Percentiles rank a stretch among this genome's conserved stretches.
These are phyloP conservation scores for Pterophyllum scalare DNA, from an alignment of 2,113 vertebrate species.

Conservation along the genomic window DNA sequence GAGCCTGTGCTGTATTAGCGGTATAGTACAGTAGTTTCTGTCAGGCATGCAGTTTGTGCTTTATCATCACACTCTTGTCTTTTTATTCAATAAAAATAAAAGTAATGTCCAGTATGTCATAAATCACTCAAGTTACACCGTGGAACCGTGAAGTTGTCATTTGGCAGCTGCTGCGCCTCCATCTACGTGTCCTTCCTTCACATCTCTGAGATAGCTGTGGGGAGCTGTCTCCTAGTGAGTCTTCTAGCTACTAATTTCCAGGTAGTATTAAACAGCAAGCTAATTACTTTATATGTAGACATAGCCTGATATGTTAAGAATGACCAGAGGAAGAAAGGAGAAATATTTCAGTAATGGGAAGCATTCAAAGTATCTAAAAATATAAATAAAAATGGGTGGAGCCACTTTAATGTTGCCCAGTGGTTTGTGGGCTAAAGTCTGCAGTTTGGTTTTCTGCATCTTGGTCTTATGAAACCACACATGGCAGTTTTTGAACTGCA, in stretches of 20 bases:
- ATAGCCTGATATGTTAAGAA: neutral
- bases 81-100: neutral
- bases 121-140: accelerated
- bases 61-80: neutral
- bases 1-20: neutral
- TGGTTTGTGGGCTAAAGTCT: neutral
- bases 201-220: neutral
- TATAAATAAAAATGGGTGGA: neutral
- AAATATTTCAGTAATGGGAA: neutral
- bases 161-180: neutral
- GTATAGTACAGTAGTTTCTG: neutral
- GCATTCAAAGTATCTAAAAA: neutral
- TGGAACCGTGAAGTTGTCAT: neutral
- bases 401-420: neutral
- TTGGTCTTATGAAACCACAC: conserved; percentile 2
- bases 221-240: neutral
- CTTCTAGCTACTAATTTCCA: neutral
- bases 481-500: neutral
- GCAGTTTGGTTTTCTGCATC: neutral
- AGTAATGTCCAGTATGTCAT: neutral
- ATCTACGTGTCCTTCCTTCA: neutral
- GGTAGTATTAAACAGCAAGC: neutral
- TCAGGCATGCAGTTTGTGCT: neutral
- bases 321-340: neutral
- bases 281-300: neutral